Percentiles rank a stretch among this genome's conserved stretches.
These are phyloP conservation scores for Julus scandinavius DNA, from an alignment of 2,888 invertebrate species.

Conservation along the genomic window DNA sequence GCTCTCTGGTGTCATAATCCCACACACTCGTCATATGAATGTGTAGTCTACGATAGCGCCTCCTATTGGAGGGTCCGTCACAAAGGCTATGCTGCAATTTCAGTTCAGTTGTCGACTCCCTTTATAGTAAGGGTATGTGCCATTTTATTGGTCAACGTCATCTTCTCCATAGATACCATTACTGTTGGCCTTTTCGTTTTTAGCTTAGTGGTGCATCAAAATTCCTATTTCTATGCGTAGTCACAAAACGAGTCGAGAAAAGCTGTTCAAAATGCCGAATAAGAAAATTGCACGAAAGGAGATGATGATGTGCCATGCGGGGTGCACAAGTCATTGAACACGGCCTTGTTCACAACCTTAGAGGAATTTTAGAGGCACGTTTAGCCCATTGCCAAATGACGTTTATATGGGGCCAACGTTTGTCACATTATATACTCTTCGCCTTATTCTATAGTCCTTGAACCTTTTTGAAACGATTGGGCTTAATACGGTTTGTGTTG, in stretches of 20 bases:
- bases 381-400: neutral
- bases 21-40: neutral
- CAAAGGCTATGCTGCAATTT: too few species aligned
- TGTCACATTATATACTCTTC: neutral
- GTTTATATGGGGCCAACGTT: neutral
- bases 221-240: constrained; percentile 30
- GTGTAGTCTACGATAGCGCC: neutral
- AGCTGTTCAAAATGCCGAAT: constrained; percentile 22
- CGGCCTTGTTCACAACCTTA: constrained; percentile 26
- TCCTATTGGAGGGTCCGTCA: too few species aligned
- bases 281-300: neutral
- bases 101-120: neutral
- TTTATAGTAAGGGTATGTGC: neutral
- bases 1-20: neutral
- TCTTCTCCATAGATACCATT: neutral
- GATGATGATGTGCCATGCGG: constrained; percentile 38
- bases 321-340: constrained; percentile 44
- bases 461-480: neutral
- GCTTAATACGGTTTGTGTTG: neutral
- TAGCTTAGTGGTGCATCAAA: constrained; percentile 31
- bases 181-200: constrained; percentile 39
- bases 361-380: constrained; percentile 33
- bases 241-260: neutral
- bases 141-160: constrained; percentile 34
- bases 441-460: neutral